phyloP scores from a whole-genome alignment of 2,113 vertebrate species.

The Entosphenus tridentatus region DNA sequence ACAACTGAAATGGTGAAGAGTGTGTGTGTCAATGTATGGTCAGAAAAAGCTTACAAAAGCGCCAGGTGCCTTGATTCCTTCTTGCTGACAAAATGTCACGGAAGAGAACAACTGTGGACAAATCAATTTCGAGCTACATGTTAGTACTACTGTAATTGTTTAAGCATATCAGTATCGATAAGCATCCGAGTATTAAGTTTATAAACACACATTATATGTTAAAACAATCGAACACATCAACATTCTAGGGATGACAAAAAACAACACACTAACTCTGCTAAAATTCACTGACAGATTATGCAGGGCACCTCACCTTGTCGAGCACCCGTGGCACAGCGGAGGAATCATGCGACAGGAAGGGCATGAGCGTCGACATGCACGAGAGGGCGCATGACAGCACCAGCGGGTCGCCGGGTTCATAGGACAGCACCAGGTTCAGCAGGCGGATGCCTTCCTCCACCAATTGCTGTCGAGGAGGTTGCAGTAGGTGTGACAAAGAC shows the following conservation, averaged over 20 bases:
- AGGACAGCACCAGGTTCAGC: slow-evolving; percentile 51
- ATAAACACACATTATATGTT: too few relatives aligned
- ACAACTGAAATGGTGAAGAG: not conserved
- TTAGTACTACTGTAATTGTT: too few relatives aligned
- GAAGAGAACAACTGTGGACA: slow-evolving; percentile 45
- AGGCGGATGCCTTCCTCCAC: slow-evolving; percentile 56
- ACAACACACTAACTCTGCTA: slow-evolving; percentile 10
- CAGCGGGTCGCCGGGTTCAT: slow-evolving; percentile 64
- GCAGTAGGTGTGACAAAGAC: not conserved
- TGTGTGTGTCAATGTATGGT: not conserved
- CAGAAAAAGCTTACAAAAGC: not conserved
- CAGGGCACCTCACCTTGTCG: slow-evolving; percentile 34
- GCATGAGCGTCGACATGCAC: slow-evolving; percentile 63
- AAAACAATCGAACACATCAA: not conserved
- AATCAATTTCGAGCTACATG: too few relatives aligned
- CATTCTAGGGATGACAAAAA: slow-evolving; percentile 4
- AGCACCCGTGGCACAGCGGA: slow-evolving; percentile 53
- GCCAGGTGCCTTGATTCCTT: slow-evolving; percentile 48
- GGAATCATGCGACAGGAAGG: slow-evolving; percentile 44
- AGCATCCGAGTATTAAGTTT: too few relatives aligned
- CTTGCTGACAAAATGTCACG: slow-evolving; percentile 55
- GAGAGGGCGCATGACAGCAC: slow-evolving; percentile 76
- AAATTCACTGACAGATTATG: not conserved
- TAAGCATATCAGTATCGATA: too few relatives aligned
- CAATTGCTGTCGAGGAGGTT: slow-evolving; percentile 33